Conservation (phyloP, 2,888 invertebrate species). For the Drosophila nr. fundita region DNA sequence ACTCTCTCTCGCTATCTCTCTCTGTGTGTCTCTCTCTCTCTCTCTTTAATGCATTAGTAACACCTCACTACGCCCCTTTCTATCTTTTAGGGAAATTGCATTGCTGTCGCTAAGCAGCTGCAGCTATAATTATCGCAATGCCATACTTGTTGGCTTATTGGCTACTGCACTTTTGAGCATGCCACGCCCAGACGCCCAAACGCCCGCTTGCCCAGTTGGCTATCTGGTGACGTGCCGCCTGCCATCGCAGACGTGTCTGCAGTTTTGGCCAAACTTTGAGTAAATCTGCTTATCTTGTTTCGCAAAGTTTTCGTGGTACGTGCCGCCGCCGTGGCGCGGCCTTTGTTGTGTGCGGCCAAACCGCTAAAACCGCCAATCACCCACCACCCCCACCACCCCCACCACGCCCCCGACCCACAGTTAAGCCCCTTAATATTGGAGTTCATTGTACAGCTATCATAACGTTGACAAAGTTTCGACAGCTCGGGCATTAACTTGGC, state of each 20-base stretch:
- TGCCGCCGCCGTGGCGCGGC: constrained; percentile 78
- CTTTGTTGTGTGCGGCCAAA: constrained; percentile 51
- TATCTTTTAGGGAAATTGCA: not conserved
- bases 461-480: constrained; percentile 71
- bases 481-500: constrained; percentile 62
- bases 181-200: constrained; percentile 15
- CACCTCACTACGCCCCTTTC: not conserved
- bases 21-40: not conserved
- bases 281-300: constrained; percentile 82
- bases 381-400: not conserved
- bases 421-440: constrained; percentile 14
- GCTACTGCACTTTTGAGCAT: constrained; percentile 40
- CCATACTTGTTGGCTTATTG: constrained; percentile 20
- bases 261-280: constrained; percentile 68
- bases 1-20: not conserved
- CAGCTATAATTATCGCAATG: constrained; percentile 60
- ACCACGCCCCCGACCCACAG: not conserved
- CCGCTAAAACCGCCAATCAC: not conserved
- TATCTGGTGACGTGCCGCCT: constrained; percentile 44
- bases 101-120: constrained; percentile 56
- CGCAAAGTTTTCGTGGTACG: constrained; percentile 73
- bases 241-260: constrained; percentile 38
- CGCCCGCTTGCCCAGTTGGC: not conserved
- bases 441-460: constrained; percentile 74
- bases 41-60: constrained; percentile 15